Evolutionary conservation across 2,888 invertebrate species (phyloP).

Genomic region (Hydraecia micacea): DNA sequence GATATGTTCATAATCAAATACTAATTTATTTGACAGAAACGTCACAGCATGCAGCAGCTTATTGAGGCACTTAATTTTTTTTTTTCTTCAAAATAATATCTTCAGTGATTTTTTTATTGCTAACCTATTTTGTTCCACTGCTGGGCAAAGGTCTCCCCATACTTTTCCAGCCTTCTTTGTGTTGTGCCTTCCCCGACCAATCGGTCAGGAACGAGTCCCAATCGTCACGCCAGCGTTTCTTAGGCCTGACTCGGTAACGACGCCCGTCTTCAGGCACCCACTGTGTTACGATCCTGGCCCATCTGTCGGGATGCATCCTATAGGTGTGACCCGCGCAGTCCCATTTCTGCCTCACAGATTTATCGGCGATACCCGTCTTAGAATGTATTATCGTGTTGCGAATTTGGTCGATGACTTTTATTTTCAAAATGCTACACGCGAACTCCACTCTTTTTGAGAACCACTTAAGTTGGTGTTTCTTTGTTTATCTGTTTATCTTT

Average conservation of each 20-base stretch:
- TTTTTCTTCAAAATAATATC: too few relatives aligned
- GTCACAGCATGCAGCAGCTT: neutral
- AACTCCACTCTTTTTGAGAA: neutral
- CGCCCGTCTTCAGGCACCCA: too few relatives aligned
- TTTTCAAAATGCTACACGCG: neutral
- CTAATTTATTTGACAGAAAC: neutral
- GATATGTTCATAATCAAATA: neutral
- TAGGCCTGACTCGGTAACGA: too few relatives aligned
- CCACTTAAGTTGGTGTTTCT: neutral
- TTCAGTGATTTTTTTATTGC: neutral
- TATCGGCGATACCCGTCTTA: neutral
- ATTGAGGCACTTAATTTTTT: neutral
- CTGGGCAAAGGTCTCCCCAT: too few relatives aligned
- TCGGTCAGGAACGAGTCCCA: too few relatives aligned
- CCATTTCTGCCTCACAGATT: neutral
- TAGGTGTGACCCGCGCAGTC: neutral
- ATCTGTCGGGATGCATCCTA: too few relatives aligned
- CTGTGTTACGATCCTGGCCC: too few relatives aligned
- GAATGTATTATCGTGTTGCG: neutral
- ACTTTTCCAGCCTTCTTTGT: too few relatives aligned
- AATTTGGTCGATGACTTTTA: neutral
- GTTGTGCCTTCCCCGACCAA: too few relatives aligned
- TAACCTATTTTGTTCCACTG: too few relatives aligned
- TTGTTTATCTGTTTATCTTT: conserved; percentile 4
- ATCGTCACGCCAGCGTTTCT: too few relatives aligned